Evolutionary conservation across 2,113 vertebrate species (phyloP).

Genomic region (Corythoichthys intestinalis): DNA sequence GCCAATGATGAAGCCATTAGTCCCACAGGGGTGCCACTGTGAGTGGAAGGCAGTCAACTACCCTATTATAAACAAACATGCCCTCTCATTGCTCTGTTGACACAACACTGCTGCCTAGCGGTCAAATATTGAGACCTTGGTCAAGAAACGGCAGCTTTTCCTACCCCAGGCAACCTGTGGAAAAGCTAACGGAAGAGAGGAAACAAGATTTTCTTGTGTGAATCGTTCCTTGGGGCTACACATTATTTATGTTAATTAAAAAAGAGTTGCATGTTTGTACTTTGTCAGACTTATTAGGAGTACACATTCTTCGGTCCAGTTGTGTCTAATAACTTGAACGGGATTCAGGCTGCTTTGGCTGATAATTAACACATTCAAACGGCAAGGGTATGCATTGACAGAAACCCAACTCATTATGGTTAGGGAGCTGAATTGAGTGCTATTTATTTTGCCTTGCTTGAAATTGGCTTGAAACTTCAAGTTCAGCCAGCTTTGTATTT

Average conservation of each 20-base stretch:
- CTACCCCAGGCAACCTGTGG: not conserved
- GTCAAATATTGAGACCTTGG: slow-evolving; percentile 50
- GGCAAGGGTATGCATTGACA: not conserved
- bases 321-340: not conserved
- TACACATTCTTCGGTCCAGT: not conserved
- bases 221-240: not conserved
- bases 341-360: not conserved
- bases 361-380: slow-evolving; percentile 4
- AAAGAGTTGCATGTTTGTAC: not conserved
- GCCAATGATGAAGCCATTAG: slow-evolving; percentile 64
- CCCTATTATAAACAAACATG: slow-evolving; percentile 65
- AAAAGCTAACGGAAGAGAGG: not conserved
- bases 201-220: slow-evolving; percentile 3
- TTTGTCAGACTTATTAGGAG: not conserved
- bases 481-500: too few species aligned
- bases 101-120: slow-evolving; percentile 39
- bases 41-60: slow-evolving; percentile 36
- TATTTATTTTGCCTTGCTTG: not conserved
- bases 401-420: not conserved
- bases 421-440: not conserved
- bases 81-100: slow-evolving; percentile 57
- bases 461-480: too few species aligned
- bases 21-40: slow-evolving; percentile 60
- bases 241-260: not conserved
- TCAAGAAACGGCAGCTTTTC: slow-evolving; percentile 37